Evolutionary conservation across 2,888 invertebrate species (phyloP).

Genomic region (Melanostoma mellinum): DNA sequence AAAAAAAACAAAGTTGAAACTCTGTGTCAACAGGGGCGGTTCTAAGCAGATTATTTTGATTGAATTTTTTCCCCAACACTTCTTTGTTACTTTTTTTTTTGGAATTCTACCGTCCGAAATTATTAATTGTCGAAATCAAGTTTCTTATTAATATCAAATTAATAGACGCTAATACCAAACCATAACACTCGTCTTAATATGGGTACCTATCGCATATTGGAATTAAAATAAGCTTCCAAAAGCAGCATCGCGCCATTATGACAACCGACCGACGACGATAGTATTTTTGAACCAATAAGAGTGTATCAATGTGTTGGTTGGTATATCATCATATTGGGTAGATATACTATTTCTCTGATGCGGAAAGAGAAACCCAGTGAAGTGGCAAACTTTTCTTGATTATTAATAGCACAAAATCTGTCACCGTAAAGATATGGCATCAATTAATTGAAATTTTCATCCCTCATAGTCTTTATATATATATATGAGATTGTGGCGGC

Average conservation of each 20-base stretch:
- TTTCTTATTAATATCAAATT: conserved; percentile 11
- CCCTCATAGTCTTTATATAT: conserved; percentile 52
- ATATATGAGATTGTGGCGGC: conserved; percentile 61
- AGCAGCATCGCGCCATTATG: too few species aligned
- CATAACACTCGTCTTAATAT: conserved; percentile 1
- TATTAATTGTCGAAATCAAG: conserved; percentile 8
- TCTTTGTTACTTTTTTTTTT: conserved; percentile 1
- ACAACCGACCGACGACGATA: background rate
- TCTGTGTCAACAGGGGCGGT: conserved; percentile 20
- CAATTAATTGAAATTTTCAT: conserved; percentile 75
- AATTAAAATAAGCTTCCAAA: conserved; percentile 7
- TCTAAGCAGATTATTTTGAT: conserved; percentile 52
- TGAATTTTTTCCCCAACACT: conserved; percentile 15
- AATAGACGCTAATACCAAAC: conserved; percentile 23
- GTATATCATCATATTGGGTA: conserved; percentile 12
- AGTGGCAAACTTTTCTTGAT: conserved; percentile 68
- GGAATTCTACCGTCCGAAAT: conserved; percentile 28
- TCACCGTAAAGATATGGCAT: conserved; percentile 75
- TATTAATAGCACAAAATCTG: conserved; percentile 74
- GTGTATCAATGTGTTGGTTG: conserved; percentile 26
- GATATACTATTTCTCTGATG: conserved; percentile 41
- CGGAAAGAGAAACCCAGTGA: conserved; percentile 58
- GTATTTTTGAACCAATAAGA: background rate
- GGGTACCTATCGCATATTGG: conserved; percentile 1
- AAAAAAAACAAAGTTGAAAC: background rate